These are phyloP conservation scores for Dicrurus megarhynchus DNA, from an alignment of 2,113 vertebrate genomes.

Conservation along the genomic window DNA sequence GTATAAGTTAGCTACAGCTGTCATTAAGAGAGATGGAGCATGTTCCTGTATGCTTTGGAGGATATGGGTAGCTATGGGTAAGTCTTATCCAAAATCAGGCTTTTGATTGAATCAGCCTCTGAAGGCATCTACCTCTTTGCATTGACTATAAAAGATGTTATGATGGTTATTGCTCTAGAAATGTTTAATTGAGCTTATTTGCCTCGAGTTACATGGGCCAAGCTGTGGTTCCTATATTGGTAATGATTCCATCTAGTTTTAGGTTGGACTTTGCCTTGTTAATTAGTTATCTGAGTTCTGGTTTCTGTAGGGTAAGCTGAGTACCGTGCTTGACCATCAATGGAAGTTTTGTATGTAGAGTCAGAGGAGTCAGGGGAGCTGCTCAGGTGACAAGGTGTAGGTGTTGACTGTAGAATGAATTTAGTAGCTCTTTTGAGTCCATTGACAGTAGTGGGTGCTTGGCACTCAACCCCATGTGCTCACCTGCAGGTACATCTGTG, in stretches of 20 bases:
- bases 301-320: neutral
- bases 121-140: neutral
- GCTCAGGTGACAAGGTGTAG: neutral
- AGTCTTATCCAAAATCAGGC: neutral
- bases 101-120: neutral
- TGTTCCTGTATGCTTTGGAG: neutral
- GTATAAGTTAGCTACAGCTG: neutral
- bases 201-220: fast-evolving
- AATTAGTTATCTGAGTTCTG: neutral
- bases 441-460: neutral
- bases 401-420: neutral
- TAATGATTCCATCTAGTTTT: neutral
- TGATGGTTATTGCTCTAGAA: neutral
- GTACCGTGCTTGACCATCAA: fast-evolving
- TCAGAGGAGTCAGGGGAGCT: neutral
- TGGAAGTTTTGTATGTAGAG: neutral
- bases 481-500: fast-evolving
- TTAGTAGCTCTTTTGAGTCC: fast-evolving
- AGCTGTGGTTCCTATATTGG: neutral
- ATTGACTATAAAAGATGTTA: neutral
- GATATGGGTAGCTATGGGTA: neutral
- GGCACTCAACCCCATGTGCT: neutral
- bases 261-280: neutral
- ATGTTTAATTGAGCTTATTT: neutral
- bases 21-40: neutral